Evolutionary conservation across 2,797 vertebrate genomes (phyloP).

Genomic region (Momotus momota): DNA sequence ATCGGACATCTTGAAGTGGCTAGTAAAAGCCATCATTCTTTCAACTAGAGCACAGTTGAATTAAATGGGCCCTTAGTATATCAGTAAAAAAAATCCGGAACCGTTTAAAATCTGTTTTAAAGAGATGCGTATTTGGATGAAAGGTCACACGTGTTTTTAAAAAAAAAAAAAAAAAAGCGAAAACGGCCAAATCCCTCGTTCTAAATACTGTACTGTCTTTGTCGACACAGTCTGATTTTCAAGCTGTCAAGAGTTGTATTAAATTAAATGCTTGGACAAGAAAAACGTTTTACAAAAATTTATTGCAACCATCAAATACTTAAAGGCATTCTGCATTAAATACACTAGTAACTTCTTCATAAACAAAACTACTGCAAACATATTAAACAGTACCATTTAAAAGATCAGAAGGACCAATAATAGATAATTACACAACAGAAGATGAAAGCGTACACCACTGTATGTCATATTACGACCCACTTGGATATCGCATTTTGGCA

Average conservation of each 20-base stretch:
- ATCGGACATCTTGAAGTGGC: not conserved
- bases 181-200: slow-evolving; percentile 29
- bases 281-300: slow-evolving; percentile 83
- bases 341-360: slow-evolving; percentile 78
- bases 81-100: not conserved
- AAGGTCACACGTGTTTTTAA: not conserved
- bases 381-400: slow-evolving; percentile 76
- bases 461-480: slow-evolving; percentile 69
- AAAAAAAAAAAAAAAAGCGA: not conserved
- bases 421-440: slow-evolving; percentile 76
- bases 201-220: slow-evolving; percentile 28
- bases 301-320: slow-evolving; percentile 81
- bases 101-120: not conserved
- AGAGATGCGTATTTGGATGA: not conserved
- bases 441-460: slow-evolving; percentile 76
- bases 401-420: slow-evolving; percentile 75
- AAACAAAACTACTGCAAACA: slow-evolving; percentile 78
- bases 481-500: slow-evolving; percentile 68
- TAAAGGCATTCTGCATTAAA: slow-evolving; percentile 79
- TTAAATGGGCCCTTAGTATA: not conserved
- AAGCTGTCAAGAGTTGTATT: slow-evolving; percentile 65
- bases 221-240: slow-evolving; percentile 38
- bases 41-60: not conserved
- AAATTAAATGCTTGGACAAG: slow-evolving; percentile 85
- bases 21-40: not conserved